Conservation (phyloP, 2,113 vertebrate species). For the Sinocyclocheilus rhinocerous region DNA sequence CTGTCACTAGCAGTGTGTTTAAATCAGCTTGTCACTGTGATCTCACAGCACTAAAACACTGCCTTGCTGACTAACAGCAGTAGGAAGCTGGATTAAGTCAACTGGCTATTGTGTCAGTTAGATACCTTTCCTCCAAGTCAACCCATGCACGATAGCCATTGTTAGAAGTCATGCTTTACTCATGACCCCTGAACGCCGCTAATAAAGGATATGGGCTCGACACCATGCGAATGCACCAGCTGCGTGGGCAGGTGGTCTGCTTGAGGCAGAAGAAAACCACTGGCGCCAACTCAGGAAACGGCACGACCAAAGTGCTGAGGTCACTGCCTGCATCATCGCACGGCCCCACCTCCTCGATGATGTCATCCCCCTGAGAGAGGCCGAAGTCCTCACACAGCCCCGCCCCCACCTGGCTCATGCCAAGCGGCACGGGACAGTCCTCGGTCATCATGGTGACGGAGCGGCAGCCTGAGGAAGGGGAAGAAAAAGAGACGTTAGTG, state of each 20-base stretch:
- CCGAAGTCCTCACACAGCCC: slow-evolving; percentile 75
- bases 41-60: slow-evolving; percentile 28
- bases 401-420: slow-evolving; percentile 68
- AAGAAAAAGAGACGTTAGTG: slow-evolving; percentile 17
- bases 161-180: neutral
- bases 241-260: slow-evolving; percentile 94
- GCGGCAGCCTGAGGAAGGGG: slow-evolving; percentile 67
- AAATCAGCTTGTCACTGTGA: slow-evolving; percentile 18
- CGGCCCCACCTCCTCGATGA: slow-evolving; percentile 77
- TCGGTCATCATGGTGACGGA: slow-evolving; percentile 83
- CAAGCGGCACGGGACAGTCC: slow-evolving; percentile 78
- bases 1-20: slow-evolving; percentile 12
- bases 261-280: slow-evolving; percentile 98
- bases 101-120: slow-evolving; percentile 5
- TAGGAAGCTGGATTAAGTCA: slow-evolving; percentile 4
- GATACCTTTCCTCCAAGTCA: neutral
- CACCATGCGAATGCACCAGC: slow-evolving; percentile 98
- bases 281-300: slow-evolving; percentile 90
- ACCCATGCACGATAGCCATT: neutral
- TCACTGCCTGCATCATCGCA: slow-evolving; percentile 81
- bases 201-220: slow-evolving; percentile 98
- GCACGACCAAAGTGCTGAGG: slow-evolving; percentile 81
- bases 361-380: slow-evolving; percentile 72
- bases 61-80: slow-evolving; percentile 26
- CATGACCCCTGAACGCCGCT: neutral